Evolutionary conservation across 1,140 invertebrate genomes (phyloP).

Genomic region (Hyposmocoma kahamanoa): DNA sequence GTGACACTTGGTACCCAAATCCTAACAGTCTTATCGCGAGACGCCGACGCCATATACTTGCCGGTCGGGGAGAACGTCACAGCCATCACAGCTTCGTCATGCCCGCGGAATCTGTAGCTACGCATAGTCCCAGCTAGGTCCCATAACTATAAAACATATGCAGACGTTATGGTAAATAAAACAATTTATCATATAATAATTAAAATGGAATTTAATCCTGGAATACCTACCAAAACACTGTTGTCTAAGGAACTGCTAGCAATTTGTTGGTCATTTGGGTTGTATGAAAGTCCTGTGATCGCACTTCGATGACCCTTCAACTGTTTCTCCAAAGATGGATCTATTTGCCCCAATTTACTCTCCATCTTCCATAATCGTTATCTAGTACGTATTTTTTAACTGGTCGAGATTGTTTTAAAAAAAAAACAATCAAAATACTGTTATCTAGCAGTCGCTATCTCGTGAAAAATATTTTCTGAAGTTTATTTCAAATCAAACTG

Average conservation of each 20-base stretch:
- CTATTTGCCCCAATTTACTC: conserved; percentile 20
- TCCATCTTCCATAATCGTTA: no score
- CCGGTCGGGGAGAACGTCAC: conserved; percentile 87
- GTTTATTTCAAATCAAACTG: no score
- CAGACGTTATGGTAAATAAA: no score
- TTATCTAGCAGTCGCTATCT: no score
- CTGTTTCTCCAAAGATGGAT: conserved; percentile 83
- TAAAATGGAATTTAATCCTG: conserved; percentile 3
- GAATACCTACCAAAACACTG: conserved; percentile 77
- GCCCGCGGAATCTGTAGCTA: conserved; percentile 80
- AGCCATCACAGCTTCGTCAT: conserved; percentile 77
- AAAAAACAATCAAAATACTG: no score
- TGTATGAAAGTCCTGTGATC: conserved; percentile 85
- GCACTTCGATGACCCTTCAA: conserved; percentile 85
- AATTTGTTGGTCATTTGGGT: conserved; percentile 83
- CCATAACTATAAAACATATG: conserved; percentile 81
- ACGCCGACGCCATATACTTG: conserved; percentile 86
- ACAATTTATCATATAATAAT: conserved; percentile 5
- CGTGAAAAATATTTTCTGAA: no score
- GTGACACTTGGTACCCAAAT: conserved; percentile 90
- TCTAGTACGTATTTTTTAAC: no score
- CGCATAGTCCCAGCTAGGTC: conserved; percentile 78
- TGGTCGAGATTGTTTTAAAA: no score
- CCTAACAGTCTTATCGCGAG: conserved; percentile 86
- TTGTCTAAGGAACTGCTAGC: conserved; percentile 86